These are phyloP conservation scores for Argya squamiceps DNA, from an alignment of 2,797 vertebrate genomes.

Conservation along the genomic window DNA sequence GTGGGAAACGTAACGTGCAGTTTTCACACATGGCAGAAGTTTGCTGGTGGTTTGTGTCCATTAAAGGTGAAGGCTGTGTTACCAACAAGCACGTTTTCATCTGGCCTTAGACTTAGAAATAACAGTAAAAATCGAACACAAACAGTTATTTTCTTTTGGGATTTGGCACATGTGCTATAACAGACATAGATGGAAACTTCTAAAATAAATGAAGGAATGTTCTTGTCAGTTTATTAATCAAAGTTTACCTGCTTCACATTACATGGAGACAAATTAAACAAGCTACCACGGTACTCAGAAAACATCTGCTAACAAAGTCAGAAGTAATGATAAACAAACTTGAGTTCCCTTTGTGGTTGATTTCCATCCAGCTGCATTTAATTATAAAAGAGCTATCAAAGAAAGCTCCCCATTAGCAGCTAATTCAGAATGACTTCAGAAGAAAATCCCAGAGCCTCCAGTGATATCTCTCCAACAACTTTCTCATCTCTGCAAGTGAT, in stretches of 20 bases:
- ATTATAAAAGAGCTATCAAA: slow-evolving; percentile 84
- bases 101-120: slow-evolving; percentile 72
- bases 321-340: slow-evolving; percentile 82
- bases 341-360: slow-evolving; percentile 82
- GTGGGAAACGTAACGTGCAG: slow-evolving; percentile 23
- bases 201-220: slow-evolving; percentile 74
- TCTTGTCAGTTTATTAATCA: slow-evolving; percentile 81
- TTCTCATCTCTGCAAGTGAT: slow-evolving; percentile 72
- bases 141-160: slow-evolving; percentile 70
- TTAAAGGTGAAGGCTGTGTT: slow-evolving; percentile 65
- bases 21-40: slow-evolving; percentile 64
- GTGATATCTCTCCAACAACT: slow-evolving; percentile 73
- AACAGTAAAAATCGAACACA: slow-evolving; percentile 64
- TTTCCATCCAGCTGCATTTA: slow-evolving; percentile 83
- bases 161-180: slow-evolving; percentile 72
- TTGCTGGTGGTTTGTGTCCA: not conserved
- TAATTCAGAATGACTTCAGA: slow-evolving; percentile 84
- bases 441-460: slow-evolving; percentile 80
- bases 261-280: slow-evolving; percentile 77
- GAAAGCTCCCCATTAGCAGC: slow-evolving; percentile 82
- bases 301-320: slow-evolving; percentile 84
- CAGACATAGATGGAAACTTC: slow-evolving; percentile 71
- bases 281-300: slow-evolving; percentile 77
- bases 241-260: slow-evolving; percentile 81
- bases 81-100: slow-evolving; percentile 68